Evolutionary conservation across 1,140 invertebrate species (phyloP), one percentile per base, ranked within the genome.

Genomic region (Drosophila aff.): DNA sequence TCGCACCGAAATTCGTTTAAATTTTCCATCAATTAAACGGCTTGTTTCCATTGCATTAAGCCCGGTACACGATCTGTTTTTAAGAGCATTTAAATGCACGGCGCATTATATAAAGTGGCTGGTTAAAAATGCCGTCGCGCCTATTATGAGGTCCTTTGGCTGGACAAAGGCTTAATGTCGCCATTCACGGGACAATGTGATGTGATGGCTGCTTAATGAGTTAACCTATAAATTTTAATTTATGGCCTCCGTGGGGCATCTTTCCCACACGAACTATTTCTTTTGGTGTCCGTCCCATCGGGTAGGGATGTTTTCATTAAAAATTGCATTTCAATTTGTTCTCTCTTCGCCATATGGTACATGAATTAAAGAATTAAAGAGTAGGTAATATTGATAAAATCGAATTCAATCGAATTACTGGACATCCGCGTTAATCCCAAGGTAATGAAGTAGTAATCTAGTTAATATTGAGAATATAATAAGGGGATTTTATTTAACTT

Each of bases 31-130:
- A 73, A 73, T 73, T 73, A 73, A 73, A 43, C 53, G 46, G 68
- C 71, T 73, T 61, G 46, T 52, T 73, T 73, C 67, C 71, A 52
- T 73, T 38, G 67, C 46, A 73, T 73, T 73, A 73, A 73, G 55
- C 46, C 49, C 68, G 41, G 40, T 41, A 28, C 58, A 52, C 59
- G 28, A 46, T 47, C 61, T 64, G 49, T 41, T 72, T 63, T 76
- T 79, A 86, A 86, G 71, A 73, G 76, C 62, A 76, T 86, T 86
- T 82, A 86, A 86, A 79, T 76, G 82, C 82, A 53, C 66, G 46
- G 53, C 36, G 53, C 63, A 86, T 82, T 86, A 76, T 79, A 65
- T 65, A 78, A 82, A 79, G 60, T 58, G 79, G 55, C 43, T 50
- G 76, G 43, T 71, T 83, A 76, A 83, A 79, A 76, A 67, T 79